A percentile compares a stretch with the other conserved stretches of the same genome.
These are phyloP conservation scores for Phorcus lineatus DNA, from an alignment of 2,888 invertebrate species.

Conservation along the genomic window DNA sequence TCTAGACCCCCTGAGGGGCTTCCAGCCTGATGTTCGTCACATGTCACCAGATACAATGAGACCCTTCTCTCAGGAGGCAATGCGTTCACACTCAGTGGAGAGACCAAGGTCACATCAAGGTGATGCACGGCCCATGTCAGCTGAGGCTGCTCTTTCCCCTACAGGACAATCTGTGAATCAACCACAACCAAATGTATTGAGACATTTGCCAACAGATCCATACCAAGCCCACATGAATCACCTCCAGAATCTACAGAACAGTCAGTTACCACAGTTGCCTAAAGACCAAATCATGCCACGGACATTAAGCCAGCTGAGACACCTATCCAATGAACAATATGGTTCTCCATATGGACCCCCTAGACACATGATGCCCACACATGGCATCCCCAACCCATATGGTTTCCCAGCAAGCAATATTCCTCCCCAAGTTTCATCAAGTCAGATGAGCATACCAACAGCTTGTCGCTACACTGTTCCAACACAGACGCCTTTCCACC, in stretches of 20 bases:
- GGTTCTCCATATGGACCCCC: constrained; percentile 5
- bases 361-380: constrained; percentile 15
- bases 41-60: background rate
- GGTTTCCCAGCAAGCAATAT: constrained; percentile 25
- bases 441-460: constrained; percentile 35
- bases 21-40: constrained; percentile 32
- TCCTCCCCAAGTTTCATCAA: constrained; percentile 37
- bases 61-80: constrained; percentile 8
- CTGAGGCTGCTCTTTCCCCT: background rate
- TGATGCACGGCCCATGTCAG: constrained; percentile 17
- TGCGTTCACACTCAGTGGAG: constrained; percentile 23
- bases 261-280: constrained; percentile 2
- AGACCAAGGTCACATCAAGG: constrained; percentile 3
- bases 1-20: constrained; percentile 39
- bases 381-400: constrained; percentile 8
- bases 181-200: background rate
- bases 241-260: constrained; percentile 17
- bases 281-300: constrained; percentile 4
- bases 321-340: constrained; percentile 3
- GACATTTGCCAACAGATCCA: constrained; percentile 7
- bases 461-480: constrained; percentile 27
- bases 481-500: constrained; percentile 39
- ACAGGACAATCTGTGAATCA: background rate
- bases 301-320: constrained; percentile 3
- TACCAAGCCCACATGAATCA: constrained; percentile 6